Evolutionary conservation across 2,797 vertebrate species (phyloP).

Genomic region (Pantherophis vulpinus): DNA sequence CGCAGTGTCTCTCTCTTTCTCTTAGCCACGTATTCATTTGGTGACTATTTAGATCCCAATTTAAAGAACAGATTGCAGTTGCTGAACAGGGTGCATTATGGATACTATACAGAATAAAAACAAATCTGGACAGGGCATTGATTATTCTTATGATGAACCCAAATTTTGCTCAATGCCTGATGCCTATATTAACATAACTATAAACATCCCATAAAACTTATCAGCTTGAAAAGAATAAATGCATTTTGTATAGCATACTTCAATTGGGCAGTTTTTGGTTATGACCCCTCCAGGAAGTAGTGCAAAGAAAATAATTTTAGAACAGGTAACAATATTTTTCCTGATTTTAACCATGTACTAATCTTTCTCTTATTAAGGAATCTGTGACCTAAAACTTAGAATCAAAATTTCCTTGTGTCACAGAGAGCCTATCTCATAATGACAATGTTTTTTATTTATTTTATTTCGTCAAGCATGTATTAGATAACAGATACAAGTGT

Average conservation of each 20-base stretch:
- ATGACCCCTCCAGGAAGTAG: not conserved
- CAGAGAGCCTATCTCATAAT: not conserved
- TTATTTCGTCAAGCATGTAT: too few relatives aligned
- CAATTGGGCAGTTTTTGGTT: not conserved
- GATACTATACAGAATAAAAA: constrained; percentile 7
- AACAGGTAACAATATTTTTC: not conserved
- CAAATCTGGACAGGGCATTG: not conserved
- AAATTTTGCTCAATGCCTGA: not conserved
- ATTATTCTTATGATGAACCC: not conserved
- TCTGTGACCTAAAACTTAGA: not conserved
- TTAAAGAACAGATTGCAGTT: not conserved
- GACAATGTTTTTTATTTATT: not conserved
- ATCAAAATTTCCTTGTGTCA: not conserved
- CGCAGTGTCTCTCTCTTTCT: not conserved
- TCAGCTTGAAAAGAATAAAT: constrained; percentile 9
- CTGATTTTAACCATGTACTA: not conserved
- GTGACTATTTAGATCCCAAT: not conserved
- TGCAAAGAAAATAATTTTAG: not conserved
- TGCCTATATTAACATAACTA: not conserved
- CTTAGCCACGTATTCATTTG: not conserved
- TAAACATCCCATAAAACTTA: constrained; percentile 34
- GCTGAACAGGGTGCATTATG: not conserved
- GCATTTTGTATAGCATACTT: not conserved
- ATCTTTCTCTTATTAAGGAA: not conserved
- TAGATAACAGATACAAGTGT: too few relatives aligned